Conservation (phyloP, 2,888 invertebrate species). For the Rhaphigaster nebulosa region DNA sequence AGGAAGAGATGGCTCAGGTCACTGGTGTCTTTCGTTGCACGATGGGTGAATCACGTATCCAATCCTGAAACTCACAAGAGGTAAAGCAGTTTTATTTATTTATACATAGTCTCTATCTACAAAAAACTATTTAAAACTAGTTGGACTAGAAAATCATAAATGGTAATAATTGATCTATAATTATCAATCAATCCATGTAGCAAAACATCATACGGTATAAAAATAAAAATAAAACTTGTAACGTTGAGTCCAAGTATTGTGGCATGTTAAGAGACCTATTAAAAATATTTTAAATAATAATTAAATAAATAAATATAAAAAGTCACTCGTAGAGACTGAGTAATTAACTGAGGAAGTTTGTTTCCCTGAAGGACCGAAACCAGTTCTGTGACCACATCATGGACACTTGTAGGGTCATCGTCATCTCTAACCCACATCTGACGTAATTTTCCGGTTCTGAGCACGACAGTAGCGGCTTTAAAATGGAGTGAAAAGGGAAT, state of each 20-base stretch:
- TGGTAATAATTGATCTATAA: neutral
- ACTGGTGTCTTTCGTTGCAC: constrained; percentile 81
- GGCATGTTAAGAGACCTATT: no score
- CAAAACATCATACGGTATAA: no score
- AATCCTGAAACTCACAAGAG: constrained; percentile 83
- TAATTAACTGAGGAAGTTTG: neutral
- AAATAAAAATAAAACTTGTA: no score
- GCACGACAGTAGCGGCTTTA: neutral
- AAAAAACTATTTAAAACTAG: neutral
- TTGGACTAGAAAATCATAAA: neutral
- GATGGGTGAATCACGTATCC: constrained; percentile 80
- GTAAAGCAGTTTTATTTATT: constrained; percentile 68
- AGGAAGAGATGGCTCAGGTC: constrained; percentile 85
- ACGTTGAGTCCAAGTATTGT: no score
- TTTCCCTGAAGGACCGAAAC: neutral
- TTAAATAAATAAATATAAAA: neutral
- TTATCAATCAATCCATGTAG: neutral
- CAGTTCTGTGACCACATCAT: neutral
- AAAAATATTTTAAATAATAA: neutral
- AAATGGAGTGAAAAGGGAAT: neutral
- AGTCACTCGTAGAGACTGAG: neutral
- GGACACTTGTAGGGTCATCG: constrained; percentile 9
- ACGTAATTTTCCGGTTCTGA: constrained; percentile 8
- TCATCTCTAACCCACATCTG: constrained; percentile 1
- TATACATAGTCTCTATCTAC: neutral